A percentile compares a stretch with the other conserved stretches of the same genome.
Evolutionary conservation across 2,888 invertebrate species (phyloP).

Genomic region (Scotopteryx bipunctaria): DNA sequence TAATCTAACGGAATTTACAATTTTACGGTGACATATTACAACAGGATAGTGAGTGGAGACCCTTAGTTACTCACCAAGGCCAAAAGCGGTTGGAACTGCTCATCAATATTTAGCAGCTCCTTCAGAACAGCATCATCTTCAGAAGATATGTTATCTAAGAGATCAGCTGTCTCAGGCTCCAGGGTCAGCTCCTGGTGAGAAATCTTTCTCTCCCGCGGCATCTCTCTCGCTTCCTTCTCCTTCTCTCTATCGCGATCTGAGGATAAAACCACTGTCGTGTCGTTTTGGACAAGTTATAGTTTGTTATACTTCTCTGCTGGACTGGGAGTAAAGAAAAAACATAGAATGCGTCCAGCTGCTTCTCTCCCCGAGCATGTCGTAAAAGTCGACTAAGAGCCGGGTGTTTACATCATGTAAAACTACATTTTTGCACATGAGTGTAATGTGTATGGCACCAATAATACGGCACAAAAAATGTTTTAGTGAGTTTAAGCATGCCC

Average conservation of each 20-base stretch:
- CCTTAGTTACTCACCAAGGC: conserved; percentile 45
- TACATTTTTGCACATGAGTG: no score
- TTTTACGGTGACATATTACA: no score
- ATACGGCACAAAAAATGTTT: no score
- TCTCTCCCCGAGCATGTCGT: no score
- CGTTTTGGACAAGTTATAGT: not conserved
- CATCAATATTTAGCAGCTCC: conserved; percentile 64
- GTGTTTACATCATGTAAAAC: no score
- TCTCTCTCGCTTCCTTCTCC: conserved; percentile 40
- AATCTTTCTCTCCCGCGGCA: conserved; percentile 30
- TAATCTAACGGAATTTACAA: no score
- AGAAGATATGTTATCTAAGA: conserved; percentile 36
- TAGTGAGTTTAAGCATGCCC: no score
- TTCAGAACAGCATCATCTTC: conserved; percentile 61
- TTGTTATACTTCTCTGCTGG: no score
- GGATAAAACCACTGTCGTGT: conserved; percentile 32
- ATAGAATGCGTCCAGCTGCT: no score
- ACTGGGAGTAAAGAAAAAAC: no score
- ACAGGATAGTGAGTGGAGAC: not conserved
- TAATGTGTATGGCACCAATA: no score
- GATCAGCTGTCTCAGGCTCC: conserved; percentile 36
- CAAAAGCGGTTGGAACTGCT: conserved; percentile 55
- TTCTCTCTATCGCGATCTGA: conserved; percentile 43
- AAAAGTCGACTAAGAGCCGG: no score
- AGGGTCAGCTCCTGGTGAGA: conserved; percentile 5